Base-by-base conservation (phyloP, 2,888 invertebrate species). In the Sinopyrophorus schimmeli region DNA sequence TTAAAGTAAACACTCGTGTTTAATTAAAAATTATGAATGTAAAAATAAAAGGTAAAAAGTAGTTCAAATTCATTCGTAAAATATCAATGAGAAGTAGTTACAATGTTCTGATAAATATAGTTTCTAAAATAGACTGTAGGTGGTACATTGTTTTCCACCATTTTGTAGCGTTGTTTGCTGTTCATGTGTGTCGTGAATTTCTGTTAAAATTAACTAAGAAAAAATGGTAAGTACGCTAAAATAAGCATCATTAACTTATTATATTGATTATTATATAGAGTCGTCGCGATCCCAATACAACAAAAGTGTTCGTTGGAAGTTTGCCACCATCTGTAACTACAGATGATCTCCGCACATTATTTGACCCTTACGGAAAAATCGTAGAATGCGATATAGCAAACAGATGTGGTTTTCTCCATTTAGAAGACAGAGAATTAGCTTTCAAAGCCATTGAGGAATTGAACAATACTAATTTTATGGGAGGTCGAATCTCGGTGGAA, bases 381-480 rank as follows among this genome's bases (percentile, higher is more conserved):
- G 89, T 89, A 10, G 95, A 96, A 74, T 94, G 94, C 73, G 95
- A 95, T 70, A 90, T 96, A 47, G 88, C 95, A 77, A 93, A 93
- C 72, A 84, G 92, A 52, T 96, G 92, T 73, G 95, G 93, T 5
- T 96, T 96, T 76, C 89, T 96, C 35, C 93, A 94, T 74, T 86
- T 92, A 85, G 86, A 89, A 67, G 84, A 86, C 11, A 82, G 84
- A 63, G 87, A 89, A 38, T 85, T 92, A 72, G 93, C 93, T 2
- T 79, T 83, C 30, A 83, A 83, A 43, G 92, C 93, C 0, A 90
- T 92, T 60, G 80, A 84, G 54, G 87, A 84, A 17, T 74, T 93
- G 17, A 87, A 93, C 72, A 89, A 89, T 62, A 79, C 84, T 1
- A 83, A 84, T 34, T 91, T 93, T 71, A 90, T 90, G 74, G 92